phyloP scores from a whole-genome alignment of 1,140 invertebrate genomes.

The Drosophila oshimai region DNA sequence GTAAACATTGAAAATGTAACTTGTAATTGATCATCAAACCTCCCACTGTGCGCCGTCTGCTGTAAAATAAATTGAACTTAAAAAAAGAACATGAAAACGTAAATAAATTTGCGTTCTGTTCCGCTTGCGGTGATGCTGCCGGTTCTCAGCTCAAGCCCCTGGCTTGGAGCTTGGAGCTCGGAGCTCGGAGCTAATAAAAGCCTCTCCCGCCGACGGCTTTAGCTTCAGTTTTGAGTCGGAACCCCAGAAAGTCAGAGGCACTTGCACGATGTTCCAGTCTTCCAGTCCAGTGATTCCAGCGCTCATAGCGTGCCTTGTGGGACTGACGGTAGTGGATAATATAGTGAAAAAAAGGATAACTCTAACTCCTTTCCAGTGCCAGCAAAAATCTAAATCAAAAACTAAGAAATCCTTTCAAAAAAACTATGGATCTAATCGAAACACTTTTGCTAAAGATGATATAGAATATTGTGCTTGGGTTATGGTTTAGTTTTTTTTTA shows the following conservation, averaged over 20 bases:
- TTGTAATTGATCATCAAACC: too few species aligned
- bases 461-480: too few species aligned
- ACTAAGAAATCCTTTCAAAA: too few species aligned
- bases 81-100: slow-evolving; percentile 14
- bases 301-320: neutral
- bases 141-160: slow-evolving; percentile 14
- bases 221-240: slow-evolving; percentile 41
- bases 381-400: too few species aligned
- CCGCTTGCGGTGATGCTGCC: slow-evolving; percentile 7
- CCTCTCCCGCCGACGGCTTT: neutral
- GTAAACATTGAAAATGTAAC: too few species aligned
- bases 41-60: neutral
- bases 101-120: slow-evolving; percentile 10
- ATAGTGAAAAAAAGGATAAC: too few species aligned
- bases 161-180: neutral
- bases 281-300: neutral
- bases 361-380: too few species aligned
- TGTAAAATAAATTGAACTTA: slow-evolving; percentile 5
- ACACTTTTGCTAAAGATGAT: too few species aligned
- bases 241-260: neutral
- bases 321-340: slow-evolving; percentile 42
- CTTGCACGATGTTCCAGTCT: neutral
- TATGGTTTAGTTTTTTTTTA: too few species aligned
- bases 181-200: slow-evolving; percentile 49
- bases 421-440: too few species aligned